Conservation (phyloP, 2,797 vertebrate genomes). For the Manis crassicaudata region DNA sequence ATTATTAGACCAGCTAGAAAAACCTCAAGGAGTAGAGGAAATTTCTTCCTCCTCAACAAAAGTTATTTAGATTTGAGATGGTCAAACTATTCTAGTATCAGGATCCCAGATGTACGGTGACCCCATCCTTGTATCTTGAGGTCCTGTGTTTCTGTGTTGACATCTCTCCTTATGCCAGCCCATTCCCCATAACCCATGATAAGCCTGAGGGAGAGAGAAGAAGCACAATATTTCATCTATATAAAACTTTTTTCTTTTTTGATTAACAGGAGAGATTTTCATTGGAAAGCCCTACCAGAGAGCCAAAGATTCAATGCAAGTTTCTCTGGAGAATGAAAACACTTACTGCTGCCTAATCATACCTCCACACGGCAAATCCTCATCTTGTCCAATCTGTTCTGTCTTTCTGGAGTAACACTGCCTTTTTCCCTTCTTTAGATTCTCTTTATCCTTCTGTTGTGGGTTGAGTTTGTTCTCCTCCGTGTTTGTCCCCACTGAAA, state of each 20-base stretch:
- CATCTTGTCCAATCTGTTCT: not conserved
- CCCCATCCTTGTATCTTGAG: not conserved
- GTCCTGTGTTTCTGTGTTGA: not conserved
- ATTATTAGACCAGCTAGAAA: too few relatives aligned
- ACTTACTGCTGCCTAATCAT: not conserved
- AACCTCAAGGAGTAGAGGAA: too few relatives aligned
- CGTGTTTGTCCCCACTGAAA: too few relatives aligned
- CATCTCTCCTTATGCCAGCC: not conserved
- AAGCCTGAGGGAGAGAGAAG: not conserved
- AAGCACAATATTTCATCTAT: not conserved
- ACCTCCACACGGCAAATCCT: not conserved
- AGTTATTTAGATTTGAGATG: not conserved
- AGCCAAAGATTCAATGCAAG: not conserved
- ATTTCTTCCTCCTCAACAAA: too few relatives aligned
- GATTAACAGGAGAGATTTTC: not conserved
- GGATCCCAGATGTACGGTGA: not conserved
- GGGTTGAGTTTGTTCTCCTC: too few relatives aligned
- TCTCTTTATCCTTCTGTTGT: not conserved
- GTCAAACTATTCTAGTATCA: not conserved
- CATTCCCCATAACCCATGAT: not conserved
- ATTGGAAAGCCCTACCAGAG: not conserved
- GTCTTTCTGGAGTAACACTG: not conserved
- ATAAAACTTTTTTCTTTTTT: not conserved
- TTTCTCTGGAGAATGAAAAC: conserved; percentile 19
- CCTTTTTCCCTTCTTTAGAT: not conserved